These are phyloP conservation scores for Aphidius ervi DNA, from an alignment of 1,140 invertebrate genomes.

Conservation along the genomic window DNA sequence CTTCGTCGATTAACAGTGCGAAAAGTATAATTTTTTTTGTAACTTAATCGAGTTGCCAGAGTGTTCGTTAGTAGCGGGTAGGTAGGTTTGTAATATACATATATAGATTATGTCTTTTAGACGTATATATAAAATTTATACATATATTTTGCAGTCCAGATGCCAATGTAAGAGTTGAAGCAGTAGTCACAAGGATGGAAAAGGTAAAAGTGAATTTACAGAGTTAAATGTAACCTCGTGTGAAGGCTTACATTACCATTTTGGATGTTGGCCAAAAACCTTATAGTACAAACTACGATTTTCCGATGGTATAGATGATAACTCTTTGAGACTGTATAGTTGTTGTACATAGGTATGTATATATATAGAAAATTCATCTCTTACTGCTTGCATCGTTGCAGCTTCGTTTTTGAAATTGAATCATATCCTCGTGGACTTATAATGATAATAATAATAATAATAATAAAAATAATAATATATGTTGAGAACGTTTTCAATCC, in stretches of 20 bases:
- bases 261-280: conserved; percentile 33
- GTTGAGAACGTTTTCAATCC: too few relatives aligned
- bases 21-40: conserved; percentile 23
- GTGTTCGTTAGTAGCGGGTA: background rate
- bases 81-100: background rate
- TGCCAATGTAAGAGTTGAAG: conserved; percentile 21
- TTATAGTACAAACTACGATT: conserved; percentile 10
- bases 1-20: conserved; percentile 24
- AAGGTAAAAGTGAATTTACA: conserved; percentile 38
- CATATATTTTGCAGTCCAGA: background rate
- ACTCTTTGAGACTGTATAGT: background rate
- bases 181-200: conserved; percentile 20
- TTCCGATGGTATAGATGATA: conserved; percentile 1
- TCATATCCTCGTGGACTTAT: too few relatives aligned
- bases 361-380: background rate
- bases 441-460: too few relatives aligned
- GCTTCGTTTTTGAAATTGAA: too few relatives aligned
- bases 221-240: conserved; percentile 32
- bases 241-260: conserved; percentile 39
- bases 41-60: conserved; percentile 13
- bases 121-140: background rate
- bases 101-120: background rate
- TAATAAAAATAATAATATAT: too few relatives aligned
- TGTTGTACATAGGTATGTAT: background rate
- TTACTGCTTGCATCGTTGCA: background rate